Evolutionary conservation across 2,888 invertebrate genomes (phyloP).

Genomic region (Drosophila demipolita): DNA sequence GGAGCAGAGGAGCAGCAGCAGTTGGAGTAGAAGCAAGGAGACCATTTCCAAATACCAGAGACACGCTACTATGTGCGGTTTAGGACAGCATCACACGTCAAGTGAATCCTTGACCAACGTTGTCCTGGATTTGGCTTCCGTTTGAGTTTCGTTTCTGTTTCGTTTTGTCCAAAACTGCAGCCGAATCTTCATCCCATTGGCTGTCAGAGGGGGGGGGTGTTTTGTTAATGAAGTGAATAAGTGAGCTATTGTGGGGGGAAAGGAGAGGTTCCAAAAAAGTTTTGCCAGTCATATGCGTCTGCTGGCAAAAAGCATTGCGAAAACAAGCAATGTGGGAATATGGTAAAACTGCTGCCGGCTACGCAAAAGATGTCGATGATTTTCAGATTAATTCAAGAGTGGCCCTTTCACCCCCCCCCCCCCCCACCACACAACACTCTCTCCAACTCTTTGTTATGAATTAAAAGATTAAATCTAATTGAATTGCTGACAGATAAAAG

Average conservation of each 20-base stretch:
- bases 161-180: constrained; percentile 15
- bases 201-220: background rate
- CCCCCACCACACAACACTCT: too few relatives aligned
- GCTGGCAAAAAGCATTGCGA: constrained; percentile 1
- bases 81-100: constrained; percentile 31
- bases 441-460: background rate
- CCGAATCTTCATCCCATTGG: background rate
- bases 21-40: too few relatives aligned
- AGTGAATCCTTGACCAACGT: constrained; percentile 53
- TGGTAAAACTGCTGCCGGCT: background rate
- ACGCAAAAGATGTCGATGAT: constrained; percentile 7
- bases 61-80: constrained; percentile 21
- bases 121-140: constrained; percentile 30
- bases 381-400: constrained; percentile 2
- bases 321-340: constrained; percentile 1
- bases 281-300: constrained; percentile 10
- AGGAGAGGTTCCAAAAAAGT: background rate
- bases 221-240: constrained; percentile 33
- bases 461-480: background rate
- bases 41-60: constrained; percentile 13
- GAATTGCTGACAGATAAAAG: background rate
- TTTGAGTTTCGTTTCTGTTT: background rate
- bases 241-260: background rate
- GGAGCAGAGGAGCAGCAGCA: too few relatives aligned
- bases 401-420: too few relatives aligned